Conservation (phyloP, 2,797 vertebrate species). For the Hemibagrus guttatus region DNA sequence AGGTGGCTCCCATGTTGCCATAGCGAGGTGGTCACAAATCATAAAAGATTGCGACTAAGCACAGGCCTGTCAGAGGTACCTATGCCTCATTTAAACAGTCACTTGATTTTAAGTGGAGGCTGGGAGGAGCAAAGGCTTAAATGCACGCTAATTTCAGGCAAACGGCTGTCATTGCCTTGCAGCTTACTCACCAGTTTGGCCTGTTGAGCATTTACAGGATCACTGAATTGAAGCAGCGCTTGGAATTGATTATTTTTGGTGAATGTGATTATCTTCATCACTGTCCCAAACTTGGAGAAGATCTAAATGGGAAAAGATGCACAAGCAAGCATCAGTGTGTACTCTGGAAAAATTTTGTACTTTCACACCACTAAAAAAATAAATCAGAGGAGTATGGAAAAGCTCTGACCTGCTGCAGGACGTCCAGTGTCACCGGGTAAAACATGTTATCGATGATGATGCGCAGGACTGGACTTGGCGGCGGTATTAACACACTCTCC, state of each 20-base stretch:
- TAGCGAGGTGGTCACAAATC: background rate
- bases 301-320: slow-evolving; percentile 75
- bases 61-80: background rate
- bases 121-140: background rate
- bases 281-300: slow-evolving; percentile 97
- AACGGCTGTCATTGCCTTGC: background rate
- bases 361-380: background rate
- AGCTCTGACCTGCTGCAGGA: slow-evolving; percentile 89
- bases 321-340: background rate
- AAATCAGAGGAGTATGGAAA: background rate
- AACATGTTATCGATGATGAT: slow-evolving; percentile 99
- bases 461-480: slow-evolving; percentile 93
- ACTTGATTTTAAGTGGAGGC: background rate
- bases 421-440: slow-evolving; percentile 96
- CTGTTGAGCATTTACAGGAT: slow-evolving; percentile 96
- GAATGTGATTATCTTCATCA: slow-evolving; percentile 99
- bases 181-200: slow-evolving; percentile 87
- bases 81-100: background rate
- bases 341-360: background rate
- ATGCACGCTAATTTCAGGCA: background rate
- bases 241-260: slow-evolving; percentile 99
- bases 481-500: slow-evolving; percentile 86
- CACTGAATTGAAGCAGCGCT: slow-evolving; percentile 95
- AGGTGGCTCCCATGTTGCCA: background rate
- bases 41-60: background rate